Evolutionary conservation across 2,797 vertebrate species (phyloP).

Genomic region (Spatula versicolor): DNA sequence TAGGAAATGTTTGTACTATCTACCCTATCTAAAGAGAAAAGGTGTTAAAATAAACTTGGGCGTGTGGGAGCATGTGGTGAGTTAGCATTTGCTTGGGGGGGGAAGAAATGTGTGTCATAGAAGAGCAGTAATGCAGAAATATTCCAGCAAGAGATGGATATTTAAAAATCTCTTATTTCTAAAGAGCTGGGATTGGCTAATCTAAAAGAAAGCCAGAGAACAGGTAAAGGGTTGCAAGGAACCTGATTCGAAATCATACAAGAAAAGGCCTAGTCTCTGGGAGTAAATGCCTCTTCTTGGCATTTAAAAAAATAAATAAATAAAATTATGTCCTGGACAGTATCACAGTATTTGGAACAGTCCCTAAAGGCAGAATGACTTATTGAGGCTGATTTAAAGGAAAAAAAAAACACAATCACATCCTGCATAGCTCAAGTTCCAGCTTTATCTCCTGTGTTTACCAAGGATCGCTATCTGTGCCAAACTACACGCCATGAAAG

Average conservation of each 20-base stretch:
- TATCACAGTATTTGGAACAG: not conserved
- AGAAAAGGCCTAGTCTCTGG: not conserved
- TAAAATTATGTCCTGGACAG: not conserved
- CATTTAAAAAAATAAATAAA: not conserved
- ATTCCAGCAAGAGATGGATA: not conserved
- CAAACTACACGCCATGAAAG: not conserved
- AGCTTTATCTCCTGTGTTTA: constrained; percentile 9
- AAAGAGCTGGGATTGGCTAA: not conserved
- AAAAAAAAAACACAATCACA: not conserved
- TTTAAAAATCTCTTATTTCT: not conserved
- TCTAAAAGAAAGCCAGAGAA: not conserved
- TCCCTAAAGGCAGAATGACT: not conserved
- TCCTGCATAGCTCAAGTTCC: constrained; percentile 17
- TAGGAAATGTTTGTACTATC: not conserved
- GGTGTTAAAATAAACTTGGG: not conserved
- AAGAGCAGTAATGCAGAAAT: not conserved
- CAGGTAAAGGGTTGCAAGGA: not conserved
- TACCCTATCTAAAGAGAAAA: not conserved
- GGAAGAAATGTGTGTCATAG: not conserved
- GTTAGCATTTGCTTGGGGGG: not conserved
- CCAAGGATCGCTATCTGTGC: not conserved
- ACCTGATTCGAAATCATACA: not conserved
- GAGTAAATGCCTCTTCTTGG: not conserved
- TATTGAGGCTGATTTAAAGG: not conserved
- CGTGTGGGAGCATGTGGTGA: not conserved